A percentile compares a stretch with the other conserved stretches of the same genome.
Evolutionary conservation across 2,113 vertebrate species (phyloP).

Genomic region (Perca flavescens): DNA sequence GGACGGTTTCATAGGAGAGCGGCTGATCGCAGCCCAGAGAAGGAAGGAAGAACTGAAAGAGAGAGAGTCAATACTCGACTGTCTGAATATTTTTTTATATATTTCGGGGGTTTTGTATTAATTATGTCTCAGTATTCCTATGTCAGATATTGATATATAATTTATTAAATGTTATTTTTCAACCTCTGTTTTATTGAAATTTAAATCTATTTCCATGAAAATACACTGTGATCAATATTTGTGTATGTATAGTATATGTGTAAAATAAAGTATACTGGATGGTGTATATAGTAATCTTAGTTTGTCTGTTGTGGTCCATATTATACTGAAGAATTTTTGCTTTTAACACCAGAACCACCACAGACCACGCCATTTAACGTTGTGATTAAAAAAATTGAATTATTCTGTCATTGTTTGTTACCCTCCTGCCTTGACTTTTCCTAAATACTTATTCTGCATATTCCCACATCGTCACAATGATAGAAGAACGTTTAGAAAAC

Average conservation of each 20-base stretch:
- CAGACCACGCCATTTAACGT: no score
- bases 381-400: no score
- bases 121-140: slow-evolving; percentile 84
- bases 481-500: no score
- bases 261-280: slow-evolving; percentile 76
- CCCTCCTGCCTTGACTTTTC: no score
- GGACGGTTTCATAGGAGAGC: slow-evolving; percentile 40
- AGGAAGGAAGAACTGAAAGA: slow-evolving; percentile 48
- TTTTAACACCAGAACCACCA: no score
- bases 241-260: slow-evolving; percentile 73
- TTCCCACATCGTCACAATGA: no score
- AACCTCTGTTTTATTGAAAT: slow-evolving; percentile 90
- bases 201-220: slow-evolving; percentile 90
- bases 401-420: no score
- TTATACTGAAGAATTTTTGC: background rate
- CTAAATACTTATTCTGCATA: no score
- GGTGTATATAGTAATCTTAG: slow-evolving; percentile 37
- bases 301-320: slow-evolving; percentile 5
- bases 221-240: slow-evolving; percentile 96
- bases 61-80: slow-evolving; percentile 72
- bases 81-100: slow-evolving; percentile 78
- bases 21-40: background rate
- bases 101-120: slow-evolving; percentile 63
- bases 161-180: slow-evolving; percentile 97
- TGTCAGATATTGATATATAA: slow-evolving; percentile 97